Conservation (phyloP, 2,888 invertebrate genomes). For the Caenorhabditis panamensis region DNA sequence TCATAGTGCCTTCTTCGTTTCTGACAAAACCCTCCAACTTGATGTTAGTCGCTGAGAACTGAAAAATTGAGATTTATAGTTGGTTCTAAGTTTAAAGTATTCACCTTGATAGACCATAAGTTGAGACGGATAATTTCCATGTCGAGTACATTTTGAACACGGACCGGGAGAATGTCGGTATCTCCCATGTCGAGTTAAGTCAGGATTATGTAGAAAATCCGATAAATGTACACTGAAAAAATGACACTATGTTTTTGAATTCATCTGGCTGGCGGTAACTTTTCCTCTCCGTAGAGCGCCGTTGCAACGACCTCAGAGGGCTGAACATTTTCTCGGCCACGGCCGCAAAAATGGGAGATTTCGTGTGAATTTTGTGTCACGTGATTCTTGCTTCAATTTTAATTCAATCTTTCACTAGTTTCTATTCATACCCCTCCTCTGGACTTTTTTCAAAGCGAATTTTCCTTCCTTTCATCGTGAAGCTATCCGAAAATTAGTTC, state of each 20-base stretch:
- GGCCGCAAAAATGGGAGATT: not conserved
- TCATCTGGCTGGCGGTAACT: slow-evolving; percentile 20
- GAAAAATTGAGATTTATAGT: slow-evolving; percentile 3
- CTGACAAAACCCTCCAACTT: slow-evolving; percentile 45
- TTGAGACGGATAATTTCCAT: slow-evolving; percentile 49
- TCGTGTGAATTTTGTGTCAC: not conserved
- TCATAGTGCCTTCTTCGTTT: slow-evolving; percentile 36
- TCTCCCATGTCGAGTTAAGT: slow-evolving; percentile 27
- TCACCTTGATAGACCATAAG: slow-evolving; percentile 57
- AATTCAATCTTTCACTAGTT: not conserved
- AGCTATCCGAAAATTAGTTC: no score
- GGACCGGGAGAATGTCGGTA: slow-evolving; percentile 29
- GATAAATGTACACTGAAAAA: not conserved
- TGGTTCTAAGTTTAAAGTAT: not conserved
- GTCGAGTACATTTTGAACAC: slow-evolving; percentile 59
- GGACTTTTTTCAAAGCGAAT: no score
- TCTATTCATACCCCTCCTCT: no score
- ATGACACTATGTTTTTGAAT: slow-evolving; percentile 11
- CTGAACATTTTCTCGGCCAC: not conserved
- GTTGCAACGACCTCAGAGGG: not conserved
- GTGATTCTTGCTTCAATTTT: not conserved
- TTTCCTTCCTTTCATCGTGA: no score
- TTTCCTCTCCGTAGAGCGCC: slow-evolving; percentile 19
- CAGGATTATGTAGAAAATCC: not conserved
- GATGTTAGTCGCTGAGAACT: slow-evolving; percentile 28